Conservation (phyloP, 2,888 invertebrate species). For the Synergus itoensis region DNA sequence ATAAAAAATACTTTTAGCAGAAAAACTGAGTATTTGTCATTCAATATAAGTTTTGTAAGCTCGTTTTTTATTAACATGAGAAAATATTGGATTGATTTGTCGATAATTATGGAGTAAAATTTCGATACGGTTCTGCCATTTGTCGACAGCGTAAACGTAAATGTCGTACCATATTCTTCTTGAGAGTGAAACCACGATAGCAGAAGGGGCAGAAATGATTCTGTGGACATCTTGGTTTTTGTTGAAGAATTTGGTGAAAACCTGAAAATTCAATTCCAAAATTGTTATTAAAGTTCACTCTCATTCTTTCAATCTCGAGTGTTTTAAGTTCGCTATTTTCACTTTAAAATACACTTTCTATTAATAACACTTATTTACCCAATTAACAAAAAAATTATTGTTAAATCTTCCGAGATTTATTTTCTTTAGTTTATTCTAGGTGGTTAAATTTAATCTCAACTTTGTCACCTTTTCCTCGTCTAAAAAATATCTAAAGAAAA, state of each 20-base stretch:
- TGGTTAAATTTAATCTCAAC: too few species aligned
- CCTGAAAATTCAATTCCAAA: conserved; percentile 59
- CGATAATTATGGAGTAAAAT: background rate
- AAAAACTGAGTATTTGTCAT: background rate
- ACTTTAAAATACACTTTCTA: background rate
- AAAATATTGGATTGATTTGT: background rate
- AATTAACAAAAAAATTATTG: background rate
- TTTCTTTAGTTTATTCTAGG: background rate
- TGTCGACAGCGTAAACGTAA: conserved; percentile 67
- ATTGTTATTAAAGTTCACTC: background rate
- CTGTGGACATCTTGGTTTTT: background rate
- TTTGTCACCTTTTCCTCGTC: background rate
- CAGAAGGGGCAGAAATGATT: conserved; percentile 64
- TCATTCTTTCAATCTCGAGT: background rate
- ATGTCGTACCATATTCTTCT: conserved; percentile 70
- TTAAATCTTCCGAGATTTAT: background rate
- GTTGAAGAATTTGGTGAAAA: conserved; percentile 38
- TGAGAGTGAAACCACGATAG: conserved; percentile 67
- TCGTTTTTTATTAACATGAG: background rate
- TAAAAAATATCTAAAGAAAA: background rate
- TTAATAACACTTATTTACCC: background rate
- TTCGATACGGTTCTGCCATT: background rate
- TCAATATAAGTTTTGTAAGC: background rate
- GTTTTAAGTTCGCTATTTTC: background rate
- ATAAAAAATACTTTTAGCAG: background rate